These are phyloP conservation scores for Timandra comae DNA, from an alignment of 2,888 invertebrate species.

Conservation along the genomic window DNA sequence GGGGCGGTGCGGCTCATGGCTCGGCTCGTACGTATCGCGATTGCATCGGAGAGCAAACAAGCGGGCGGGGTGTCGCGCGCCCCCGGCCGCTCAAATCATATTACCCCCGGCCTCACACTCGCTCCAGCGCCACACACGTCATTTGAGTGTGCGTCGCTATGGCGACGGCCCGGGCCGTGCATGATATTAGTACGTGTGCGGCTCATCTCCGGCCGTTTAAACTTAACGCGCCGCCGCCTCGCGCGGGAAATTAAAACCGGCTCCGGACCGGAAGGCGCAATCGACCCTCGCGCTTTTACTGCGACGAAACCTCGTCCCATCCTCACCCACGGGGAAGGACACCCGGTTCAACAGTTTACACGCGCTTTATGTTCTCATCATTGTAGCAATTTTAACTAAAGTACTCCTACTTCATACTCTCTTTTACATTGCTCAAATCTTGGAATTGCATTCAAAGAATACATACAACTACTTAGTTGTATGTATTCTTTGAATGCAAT, in stretches of 20 bases:
- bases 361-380: neutral
- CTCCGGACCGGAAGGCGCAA: slow-evolving; percentile 66
- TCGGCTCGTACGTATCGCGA: slow-evolving; percentile 73
- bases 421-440: too few species aligned
- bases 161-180: slow-evolving; percentile 80
- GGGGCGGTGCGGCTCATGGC: slow-evolving; percentile 35
- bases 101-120: slow-evolving; percentile 71
- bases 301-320: slow-evolving; percentile 21
- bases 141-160: slow-evolving; percentile 82
- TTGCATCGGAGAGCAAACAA: slow-evolving; percentile 77
- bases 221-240: slow-evolving; percentile 60
- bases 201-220: slow-evolving; percentile 75
- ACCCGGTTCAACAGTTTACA: slow-evolving; percentile 11
- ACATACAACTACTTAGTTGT: too few species aligned
- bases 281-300: slow-evolving; percentile 43
- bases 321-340: slow-evolving; percentile 16
- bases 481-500: too few species aligned
- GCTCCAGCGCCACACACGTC: slow-evolving; percentile 75
- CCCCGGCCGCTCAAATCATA: slow-evolving; percentile 69
- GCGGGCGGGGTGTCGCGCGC: slow-evolving; percentile 63
- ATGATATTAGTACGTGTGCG: slow-evolving; percentile 73
- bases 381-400: too few species aligned
- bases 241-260: slow-evolving; percentile 73
- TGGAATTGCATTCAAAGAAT: too few species aligned
- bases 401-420: too few species aligned